A percentile compares a stretch with the other conserved stretches of the same genome.
Conservation (phyloP, 2,888 invertebrate species). For the Rhagium mordax region DNA sequence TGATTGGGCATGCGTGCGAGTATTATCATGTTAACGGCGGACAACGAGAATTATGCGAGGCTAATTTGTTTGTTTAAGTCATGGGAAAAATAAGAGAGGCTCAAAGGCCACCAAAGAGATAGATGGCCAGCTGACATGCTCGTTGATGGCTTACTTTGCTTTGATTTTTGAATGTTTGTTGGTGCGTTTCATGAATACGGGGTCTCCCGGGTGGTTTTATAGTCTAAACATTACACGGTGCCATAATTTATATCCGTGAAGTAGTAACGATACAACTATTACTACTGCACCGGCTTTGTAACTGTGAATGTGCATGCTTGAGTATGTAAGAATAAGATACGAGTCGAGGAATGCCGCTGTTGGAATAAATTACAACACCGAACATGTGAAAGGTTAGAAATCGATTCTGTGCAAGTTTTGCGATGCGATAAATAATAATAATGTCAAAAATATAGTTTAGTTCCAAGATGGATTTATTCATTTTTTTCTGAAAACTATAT, state of each 20-base stretch:
- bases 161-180: constrained; percentile 35
- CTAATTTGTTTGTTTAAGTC: constrained; percentile 67
- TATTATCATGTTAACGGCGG: constrained; percentile 54
- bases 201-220: constrained; percentile 40
- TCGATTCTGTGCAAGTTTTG: too few relatives aligned
- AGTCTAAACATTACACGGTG: constrained; percentile 18
- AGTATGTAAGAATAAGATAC: neutral
- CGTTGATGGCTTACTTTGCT: constrained; percentile 55
- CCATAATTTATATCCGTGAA: constrained; percentile 11
- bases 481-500: too few relatives aligned
- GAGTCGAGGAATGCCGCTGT: neutral
- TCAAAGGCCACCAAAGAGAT: constrained; percentile 55
- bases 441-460: too few relatives aligned
- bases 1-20: constrained; percentile 53
- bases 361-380: neutral
- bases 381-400: neutral
- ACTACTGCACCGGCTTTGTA: constrained; percentile 1
- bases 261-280: constrained; percentile 1
- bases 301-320: constrained; percentile 6
- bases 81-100: constrained; percentile 62
- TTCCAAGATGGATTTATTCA: too few relatives aligned
- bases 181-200: constrained; percentile 31
- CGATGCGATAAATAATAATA: too few relatives aligned
- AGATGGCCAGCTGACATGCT: constrained; percentile 61
- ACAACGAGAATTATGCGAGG: constrained; percentile 62